Conservation (phyloP, 2,113 vertebrate genomes). For the Anolis sagrei region DNA sequence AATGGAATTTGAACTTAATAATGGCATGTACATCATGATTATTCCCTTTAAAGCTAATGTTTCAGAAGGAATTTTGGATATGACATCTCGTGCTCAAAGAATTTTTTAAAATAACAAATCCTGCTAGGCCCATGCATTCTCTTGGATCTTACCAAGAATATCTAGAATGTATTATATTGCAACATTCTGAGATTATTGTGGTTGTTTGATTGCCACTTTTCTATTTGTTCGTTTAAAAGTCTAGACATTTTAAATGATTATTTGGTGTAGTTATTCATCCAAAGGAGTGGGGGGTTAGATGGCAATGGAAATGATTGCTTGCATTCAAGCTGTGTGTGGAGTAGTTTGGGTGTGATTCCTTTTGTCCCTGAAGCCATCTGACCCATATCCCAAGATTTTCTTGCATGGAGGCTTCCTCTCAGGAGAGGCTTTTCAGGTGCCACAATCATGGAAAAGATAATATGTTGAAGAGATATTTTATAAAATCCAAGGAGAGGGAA, state of each 20-base stretch:
- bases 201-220: neutral
- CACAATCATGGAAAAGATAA: neutral
- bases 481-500: neutral
- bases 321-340: neutral
- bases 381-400: neutral
- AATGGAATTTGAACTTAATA: neutral
- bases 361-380: neutral
- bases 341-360: neutral
- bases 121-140: neutral
- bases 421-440: neutral
- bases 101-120: neutral
- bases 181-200: neutral
- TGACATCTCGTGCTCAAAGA: neutral
- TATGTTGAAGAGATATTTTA: neutral
- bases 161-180: neutral
- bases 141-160: conserved; percentile 5
- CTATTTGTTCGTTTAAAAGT: neutral
- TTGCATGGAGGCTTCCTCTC: neutral
- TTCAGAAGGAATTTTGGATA: neutral
- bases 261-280: neutral
- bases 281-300: neutral
- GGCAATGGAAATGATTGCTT: neutral
- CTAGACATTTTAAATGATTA: conserved; percentile 3
- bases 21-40: neutral
- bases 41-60: neutral